Evolutionary conservation across 2,113 vertebrate species (phyloP), one percentile per base, ranked within the genome.

Genomic region (Chaenogobius annularis): DNA sequence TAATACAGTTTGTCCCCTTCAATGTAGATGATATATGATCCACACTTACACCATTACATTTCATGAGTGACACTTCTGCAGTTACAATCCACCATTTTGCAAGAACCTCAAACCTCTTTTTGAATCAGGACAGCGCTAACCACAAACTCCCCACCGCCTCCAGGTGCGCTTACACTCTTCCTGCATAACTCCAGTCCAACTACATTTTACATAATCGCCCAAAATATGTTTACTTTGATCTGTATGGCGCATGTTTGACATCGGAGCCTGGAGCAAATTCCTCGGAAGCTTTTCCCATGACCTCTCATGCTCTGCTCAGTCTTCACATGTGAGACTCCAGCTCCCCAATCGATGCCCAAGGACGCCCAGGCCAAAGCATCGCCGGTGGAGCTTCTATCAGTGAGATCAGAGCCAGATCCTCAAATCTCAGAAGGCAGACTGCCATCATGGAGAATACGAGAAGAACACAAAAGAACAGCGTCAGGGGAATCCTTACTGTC

Each of bases 201-300:
- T 8, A 54, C 5, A 35, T 9, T 35, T 17, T 7, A 61, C 58
- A 17, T 61, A 35, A 61, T 17, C 15, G 10, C 14, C 58, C 58
- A 61, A 35, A 40, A 61, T 61, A 15, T 61, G 61, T 63, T 63
- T 63, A n/a, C 61, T 63, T 63, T 63, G 31, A 63, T 63, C 61
- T 20, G 35, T 6, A 4, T 15, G 56, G 26, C 56, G 14, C 22
- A 56, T 14, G 22, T 61, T 35, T 26, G 12, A 35, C 58, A 35
- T 23, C 56, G 5, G 2, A 4, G 66, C 72, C 80, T 0, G 3
- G 50, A 64, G 72, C 74, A 19, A 76, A 63, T 17, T 86, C 82
- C 75, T 79, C 26, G 70, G 82, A 81, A 82, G 76, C 71, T 67
- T 83, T 88, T 90, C 87, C 79, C 88, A 83, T 85, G 83, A 84